Evolutionary conservation across 2,113 vertebrate species (phyloP).

Genomic region (Platanista minor): DNA sequence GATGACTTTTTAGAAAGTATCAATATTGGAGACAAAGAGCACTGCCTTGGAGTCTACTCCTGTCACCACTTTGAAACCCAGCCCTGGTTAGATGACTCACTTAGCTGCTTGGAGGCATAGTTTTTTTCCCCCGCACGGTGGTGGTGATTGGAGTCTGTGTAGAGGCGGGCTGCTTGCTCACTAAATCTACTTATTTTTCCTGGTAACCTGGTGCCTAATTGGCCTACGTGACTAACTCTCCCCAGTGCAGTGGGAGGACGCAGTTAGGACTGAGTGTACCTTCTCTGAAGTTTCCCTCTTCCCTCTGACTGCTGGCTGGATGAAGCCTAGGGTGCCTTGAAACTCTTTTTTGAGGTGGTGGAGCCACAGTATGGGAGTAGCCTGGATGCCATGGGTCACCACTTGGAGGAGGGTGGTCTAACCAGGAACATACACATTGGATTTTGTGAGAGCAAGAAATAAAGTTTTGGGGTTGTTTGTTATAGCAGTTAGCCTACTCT

Average conservation of each 20-base stretch:
- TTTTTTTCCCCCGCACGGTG: background rate
- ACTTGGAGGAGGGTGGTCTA: background rate
- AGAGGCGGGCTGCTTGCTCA: background rate
- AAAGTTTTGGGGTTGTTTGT: background rate
- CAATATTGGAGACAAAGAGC: background rate
- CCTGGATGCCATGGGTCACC: background rate
- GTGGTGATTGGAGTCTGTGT: background rate
- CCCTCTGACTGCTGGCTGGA: background rate
- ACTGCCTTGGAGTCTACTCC: background rate
- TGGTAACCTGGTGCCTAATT: background rate
- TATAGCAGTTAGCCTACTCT: background rate
- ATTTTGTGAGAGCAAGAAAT: background rate
- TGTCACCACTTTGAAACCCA: no score
- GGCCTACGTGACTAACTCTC: background rate
- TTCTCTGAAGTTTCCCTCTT: background rate
- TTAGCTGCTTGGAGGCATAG: background rate
- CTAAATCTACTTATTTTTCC: background rate
- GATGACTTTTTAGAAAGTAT: background rate
- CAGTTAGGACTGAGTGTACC: background rate
- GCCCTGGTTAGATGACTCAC: background rate
- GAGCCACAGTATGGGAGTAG: background rate
- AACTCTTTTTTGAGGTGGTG: background rate
- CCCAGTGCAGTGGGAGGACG: background rate
- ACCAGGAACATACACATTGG: background rate
- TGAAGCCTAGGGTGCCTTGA: background rate